Base-by-base conservation (phyloP, 53 echinoderm and acorn worm species). In the Crossaster papposus region DNA sequence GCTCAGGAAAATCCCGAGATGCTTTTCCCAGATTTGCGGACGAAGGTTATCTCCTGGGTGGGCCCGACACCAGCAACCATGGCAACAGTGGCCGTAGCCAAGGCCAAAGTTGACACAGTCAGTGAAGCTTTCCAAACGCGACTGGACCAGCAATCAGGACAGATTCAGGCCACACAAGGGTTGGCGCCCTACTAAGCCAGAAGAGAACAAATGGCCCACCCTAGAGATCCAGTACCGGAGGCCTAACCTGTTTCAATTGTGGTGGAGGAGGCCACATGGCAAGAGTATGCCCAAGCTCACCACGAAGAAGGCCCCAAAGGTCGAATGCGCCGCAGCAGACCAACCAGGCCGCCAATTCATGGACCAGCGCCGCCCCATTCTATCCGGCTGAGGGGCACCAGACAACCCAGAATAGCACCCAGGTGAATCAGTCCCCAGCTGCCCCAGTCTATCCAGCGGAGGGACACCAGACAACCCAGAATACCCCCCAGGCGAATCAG, bases 251-350 rank as follows among this genome's bases (percentile, higher is more conserved):
- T 23, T 44, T 34, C 64, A 64, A 36, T 1, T 64, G 81, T 12
- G 81, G 81, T 14, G 81, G 81, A 20, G 35, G 17, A 8, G 81
- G 81, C 34, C 81, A 81, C 64, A 64, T 81, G 22, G 64, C 64
- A 30, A 8, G 81, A 14, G 64, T 81, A 6, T 81, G 63, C 24
- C 81, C 20, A 65, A 44, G 38, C 20, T 68, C 38, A 63, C 20
- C 81, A 18, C 0, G 65, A 37, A 37, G 36, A 18, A 14, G 30
- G 2, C 23, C 64, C 3, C 11, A 34, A 68, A 10, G 13, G 23
- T 17, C 11, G 58, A 68, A 10, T 26, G 23, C 31, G 3, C 83
- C 4, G 3, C 12, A 68, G 70, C 23, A 15, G 44, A 65, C 20
- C 70, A 22, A 18, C 3, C 26, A 15, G 30, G 13, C 24, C n/a